A percentile compares a stretch with the other conserved stretches of the same genome.
These are phyloP conservation scores for Drosophila anomalata DNA, from an alignment of 2,888 invertebrate genomes.

Conservation along the genomic window DNA sequence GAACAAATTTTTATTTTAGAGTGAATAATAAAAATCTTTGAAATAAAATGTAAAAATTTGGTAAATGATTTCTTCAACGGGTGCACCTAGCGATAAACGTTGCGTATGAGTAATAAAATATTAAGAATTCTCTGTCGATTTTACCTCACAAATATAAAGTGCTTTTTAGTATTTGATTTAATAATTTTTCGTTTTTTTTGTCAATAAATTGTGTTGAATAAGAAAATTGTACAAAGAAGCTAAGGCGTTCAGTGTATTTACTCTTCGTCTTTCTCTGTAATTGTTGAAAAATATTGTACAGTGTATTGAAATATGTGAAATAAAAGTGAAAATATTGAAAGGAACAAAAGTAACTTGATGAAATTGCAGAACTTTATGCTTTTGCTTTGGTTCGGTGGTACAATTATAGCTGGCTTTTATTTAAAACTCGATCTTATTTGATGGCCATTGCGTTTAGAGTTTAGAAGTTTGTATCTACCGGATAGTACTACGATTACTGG, in stretches of 20 bases:
- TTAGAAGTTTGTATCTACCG: slow-evolving; percentile 24
- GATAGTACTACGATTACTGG: slow-evolving; percentile 31
- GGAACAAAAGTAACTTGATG: slow-evolving; percentile 17
- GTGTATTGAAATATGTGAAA: slow-evolving; percentile 43
- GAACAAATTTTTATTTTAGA: slow-evolving; percentile 12
- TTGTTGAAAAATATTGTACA: slow-evolving; percentile 52
- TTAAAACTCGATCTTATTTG: background rate
- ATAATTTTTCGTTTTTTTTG: slow-evolving; percentile 9
- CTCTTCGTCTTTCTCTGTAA: slow-evolving; percentile 77
- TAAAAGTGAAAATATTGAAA: slow-evolving; percentile 35
- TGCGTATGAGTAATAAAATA: slow-evolving; percentile 42
- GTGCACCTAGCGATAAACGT: slow-evolving; percentile 72
- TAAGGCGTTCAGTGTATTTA: slow-evolving; percentile 59
- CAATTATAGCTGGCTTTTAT: slow-evolving; percentile 9
- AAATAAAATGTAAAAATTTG: slow-evolving; percentile 18
- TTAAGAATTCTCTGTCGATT: slow-evolving; percentile 22
- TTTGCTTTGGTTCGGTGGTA: slow-evolving; percentile 50
- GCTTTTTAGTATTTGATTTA: slow-evolving; percentile 11
- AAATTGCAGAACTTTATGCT: slow-evolving; percentile 70
- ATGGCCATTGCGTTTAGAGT: slow-evolving; percentile 34
- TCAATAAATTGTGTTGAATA: slow-evolving; percentile 37
- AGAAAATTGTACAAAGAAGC: slow-evolving; percentile 50
- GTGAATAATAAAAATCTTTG: background rate
- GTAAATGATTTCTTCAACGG: slow-evolving; percentile 40
- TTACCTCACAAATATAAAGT: slow-evolving; percentile 66